Evolutionary conservation across 2,888 invertebrate genomes (phyloP).

Genomic region (Rhagonycha lutea): DNA sequence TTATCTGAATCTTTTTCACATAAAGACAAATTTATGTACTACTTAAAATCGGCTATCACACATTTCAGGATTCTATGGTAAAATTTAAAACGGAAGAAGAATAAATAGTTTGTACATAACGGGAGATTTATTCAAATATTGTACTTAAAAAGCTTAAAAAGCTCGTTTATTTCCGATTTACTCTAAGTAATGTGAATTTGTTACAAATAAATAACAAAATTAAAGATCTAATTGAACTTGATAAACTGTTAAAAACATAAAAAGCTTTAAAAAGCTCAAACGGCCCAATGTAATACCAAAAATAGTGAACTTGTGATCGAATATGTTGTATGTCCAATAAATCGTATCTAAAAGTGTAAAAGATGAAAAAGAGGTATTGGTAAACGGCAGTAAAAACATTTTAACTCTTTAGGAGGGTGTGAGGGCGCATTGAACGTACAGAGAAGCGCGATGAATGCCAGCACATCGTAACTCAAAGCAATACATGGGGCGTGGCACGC

Average conservation of each 20-base stretch:
- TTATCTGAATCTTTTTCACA: background rate
- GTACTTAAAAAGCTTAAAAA: background rate
- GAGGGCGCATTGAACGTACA: slow-evolving; percentile 29
- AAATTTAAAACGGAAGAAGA: background rate
- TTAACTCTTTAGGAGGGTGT: slow-evolving; percentile 21
- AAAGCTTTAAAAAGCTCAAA: background rate
- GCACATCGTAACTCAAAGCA: slow-evolving; percentile 53
- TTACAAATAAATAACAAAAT: background rate
- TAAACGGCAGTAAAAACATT: slow-evolving; percentile 22
- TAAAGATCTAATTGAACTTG: background rate
- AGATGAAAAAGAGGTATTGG: slow-evolving; percentile 11
- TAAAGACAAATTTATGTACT: background rate
- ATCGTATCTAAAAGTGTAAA: background rate
- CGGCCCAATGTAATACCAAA: background rate
- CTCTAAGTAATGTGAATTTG: background rate
- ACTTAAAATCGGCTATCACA: background rate
- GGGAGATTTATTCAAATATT: background rate
- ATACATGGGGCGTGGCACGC: slow-evolving; percentile 54
- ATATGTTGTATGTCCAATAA: background rate
- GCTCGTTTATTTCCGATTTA: background rate
- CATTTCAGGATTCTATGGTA: background rate
- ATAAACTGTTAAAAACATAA: background rate
- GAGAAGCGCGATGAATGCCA: slow-evolving; percentile 39
- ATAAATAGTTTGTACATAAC: background rate
- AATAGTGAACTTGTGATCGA: background rate